Base-by-base conservation (phyloP, 2,113 vertebrate species). In the Campylomormyrus tamandua region DNA sequence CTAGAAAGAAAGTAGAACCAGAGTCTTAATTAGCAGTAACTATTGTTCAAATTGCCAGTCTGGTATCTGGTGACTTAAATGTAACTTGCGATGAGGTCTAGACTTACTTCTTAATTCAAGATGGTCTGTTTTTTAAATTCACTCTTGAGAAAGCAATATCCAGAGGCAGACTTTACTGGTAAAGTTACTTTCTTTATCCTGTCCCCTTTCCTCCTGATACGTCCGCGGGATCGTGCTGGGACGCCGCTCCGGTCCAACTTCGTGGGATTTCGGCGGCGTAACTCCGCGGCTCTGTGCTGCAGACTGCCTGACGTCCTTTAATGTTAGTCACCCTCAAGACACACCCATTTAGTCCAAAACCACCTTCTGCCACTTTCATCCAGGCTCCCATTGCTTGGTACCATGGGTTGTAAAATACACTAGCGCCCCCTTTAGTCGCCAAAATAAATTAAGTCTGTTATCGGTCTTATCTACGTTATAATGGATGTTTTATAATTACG, bases 321-420 rank as follows among this genome's bases (percentile, higher is more conserved):
- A 70, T 42, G 53, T 70, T 87, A 87, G 66, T 90, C 89, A 87
- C 45, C 19, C 45, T 49, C 42, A 90, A 87, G 77, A 70, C 89
- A 90, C 89, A 85, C 89, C 89, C 89, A 62, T 90, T 17, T 62
- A 56, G 53, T 48, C 56, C 27, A 9, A n/a, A 74, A 50, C 56
- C 56, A 27, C 83, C 24, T 46, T 87, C 49, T 70, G 11, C 19
- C 19, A 74, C 83, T 84, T 70, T n/a, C 35, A 66, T 90, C 39
- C 35, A 42, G 24, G 62, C 56, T 24, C 56, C 39, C 10, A 42
- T 17, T 27, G 39, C 39, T 50, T 3, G 39, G 52, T 46, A 42
- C 83, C 17, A 1, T 8, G 9, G 42, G 3, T 52, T 45, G 50
- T 49, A 27, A 86, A 66, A 86, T 66, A 13, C 83, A 50, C 48